These are phyloP conservation scores for Drosophila ambigua DNA, from an alignment of 1,140 invertebrate species.

Conservation along the genomic window DNA sequence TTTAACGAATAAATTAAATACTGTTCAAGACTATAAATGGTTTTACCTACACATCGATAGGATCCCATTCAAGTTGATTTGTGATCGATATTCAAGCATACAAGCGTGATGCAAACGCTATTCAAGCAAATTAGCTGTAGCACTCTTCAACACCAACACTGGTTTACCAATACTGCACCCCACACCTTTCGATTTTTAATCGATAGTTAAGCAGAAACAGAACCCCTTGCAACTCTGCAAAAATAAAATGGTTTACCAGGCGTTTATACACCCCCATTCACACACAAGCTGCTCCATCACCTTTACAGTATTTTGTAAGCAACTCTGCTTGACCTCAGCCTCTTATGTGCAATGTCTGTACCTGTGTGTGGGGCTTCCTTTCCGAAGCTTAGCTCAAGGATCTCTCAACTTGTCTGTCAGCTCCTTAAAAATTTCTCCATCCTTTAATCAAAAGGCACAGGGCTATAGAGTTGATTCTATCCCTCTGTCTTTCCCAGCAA, in stretches of 20 bases:
- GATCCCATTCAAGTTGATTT: too few species aligned
- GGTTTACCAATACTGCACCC: background rate
- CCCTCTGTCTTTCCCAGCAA: conserved; percentile 20
- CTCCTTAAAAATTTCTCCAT: conserved; percentile 39
- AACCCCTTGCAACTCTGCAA: too few species aligned
- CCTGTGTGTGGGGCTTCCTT: background rate
- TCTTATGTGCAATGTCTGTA: conserved; percentile 5
- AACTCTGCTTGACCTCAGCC: conserved; percentile 28
- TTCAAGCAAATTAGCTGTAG: background rate
- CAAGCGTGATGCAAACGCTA: too few species aligned
- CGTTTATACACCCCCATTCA: too few species aligned
- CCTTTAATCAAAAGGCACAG: conserved; percentile 44
- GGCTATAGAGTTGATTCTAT: conserved; percentile 14
- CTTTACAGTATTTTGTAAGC: conserved; percentile 21
- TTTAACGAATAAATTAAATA: background rate
- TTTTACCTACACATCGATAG: too few species aligned
- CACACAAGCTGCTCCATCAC: background rate
- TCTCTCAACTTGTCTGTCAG: conserved; percentile 46
- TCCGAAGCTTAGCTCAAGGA: conserved; percentile 36
- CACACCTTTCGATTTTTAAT: background rate
- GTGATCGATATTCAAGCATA: too few species aligned
- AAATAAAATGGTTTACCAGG: background rate
- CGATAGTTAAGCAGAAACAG: too few species aligned
- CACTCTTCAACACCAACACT: too few species aligned
- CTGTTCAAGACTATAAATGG: too few species aligned